These are phyloP conservation scores for Sialia sialis DNA, from an alignment of 2,113 vertebrate species.

Conservation along the genomic window DNA sequence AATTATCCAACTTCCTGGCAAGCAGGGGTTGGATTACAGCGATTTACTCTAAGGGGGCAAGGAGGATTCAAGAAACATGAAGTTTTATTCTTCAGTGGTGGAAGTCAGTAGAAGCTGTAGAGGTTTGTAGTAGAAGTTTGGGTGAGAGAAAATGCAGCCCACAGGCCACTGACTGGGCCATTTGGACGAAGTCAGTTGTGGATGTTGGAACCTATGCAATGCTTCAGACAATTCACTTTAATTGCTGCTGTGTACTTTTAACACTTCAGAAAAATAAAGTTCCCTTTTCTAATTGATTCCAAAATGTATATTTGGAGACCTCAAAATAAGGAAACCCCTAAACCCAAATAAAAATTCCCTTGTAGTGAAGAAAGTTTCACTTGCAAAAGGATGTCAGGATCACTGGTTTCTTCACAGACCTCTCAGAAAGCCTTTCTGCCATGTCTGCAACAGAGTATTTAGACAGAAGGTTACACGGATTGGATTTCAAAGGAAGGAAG, in stretches of 20 bases:
- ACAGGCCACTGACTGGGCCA: not conserved
- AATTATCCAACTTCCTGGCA: not conserved
- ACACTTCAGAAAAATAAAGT: not conserved
- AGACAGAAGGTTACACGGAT: conserved; percentile 40
- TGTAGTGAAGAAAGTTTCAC: not conserved
- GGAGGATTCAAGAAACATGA: not conserved
- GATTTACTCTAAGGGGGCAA: not conserved
- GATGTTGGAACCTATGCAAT: not conserved
- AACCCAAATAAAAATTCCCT: not conserved
- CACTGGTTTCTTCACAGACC: not conserved
- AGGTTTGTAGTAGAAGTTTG: no score
- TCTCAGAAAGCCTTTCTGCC: not conserved
- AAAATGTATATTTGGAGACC: not conserved
- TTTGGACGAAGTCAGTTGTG: not conserved
- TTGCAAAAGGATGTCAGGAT: not conserved
- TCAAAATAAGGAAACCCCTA: not conserved
- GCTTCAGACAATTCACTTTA: not conserved
- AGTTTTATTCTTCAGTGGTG: not conserved
- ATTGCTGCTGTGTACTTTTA: not conserved
- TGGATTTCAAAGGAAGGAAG: conserved; percentile 74
- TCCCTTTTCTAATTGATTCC: not conserved
- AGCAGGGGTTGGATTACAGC: not conserved
- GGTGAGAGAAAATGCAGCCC: not conserved
- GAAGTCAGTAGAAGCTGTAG: not conserved
- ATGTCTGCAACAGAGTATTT: conserved; percentile 21